A percentile compares a stretch with the other conserved stretches of the same genome.
Evolutionary conservation across 2,888 invertebrate species (phyloP).

Genomic region (Scaptomyza flava): DNA sequence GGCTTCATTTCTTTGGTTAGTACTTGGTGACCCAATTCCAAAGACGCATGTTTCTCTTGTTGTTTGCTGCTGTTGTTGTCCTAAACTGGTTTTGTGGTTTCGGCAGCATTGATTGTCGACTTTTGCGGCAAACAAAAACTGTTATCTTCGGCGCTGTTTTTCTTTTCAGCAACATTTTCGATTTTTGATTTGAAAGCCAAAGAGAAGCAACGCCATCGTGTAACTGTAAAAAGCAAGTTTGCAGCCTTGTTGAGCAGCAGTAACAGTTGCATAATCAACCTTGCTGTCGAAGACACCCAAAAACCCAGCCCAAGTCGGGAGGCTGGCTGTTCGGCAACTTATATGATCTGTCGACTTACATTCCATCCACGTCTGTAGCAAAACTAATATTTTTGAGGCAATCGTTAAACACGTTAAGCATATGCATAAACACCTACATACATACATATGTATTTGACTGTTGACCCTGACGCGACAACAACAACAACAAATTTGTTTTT

Average conservation of each 20-base stretch:
- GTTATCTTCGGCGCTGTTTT: constrained; percentile 69
- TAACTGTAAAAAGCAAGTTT: constrained; percentile 55
- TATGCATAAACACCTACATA: constrained; percentile 6
- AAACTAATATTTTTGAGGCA: constrained; percentile 11
- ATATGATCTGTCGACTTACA: constrained; percentile 52
- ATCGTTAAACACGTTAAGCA: constrained; percentile 14
- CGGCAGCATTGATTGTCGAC: constrained; percentile 63
- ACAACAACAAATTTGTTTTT: constrained; percentile 19
- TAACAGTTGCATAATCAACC: constrained; percentile 55
- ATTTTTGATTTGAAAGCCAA: constrained; percentile 75
- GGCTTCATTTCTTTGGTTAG: constrained; percentile 47
- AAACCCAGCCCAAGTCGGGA: constrained; percentile 11
- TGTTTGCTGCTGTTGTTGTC: constrained; percentile 48
- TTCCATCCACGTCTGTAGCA: constrained; percentile 57
- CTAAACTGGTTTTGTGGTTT: constrained; percentile 73
- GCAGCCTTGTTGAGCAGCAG: constrained; percentile 35
- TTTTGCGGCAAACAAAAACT: constrained; percentile 53
- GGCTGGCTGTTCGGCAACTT: constrained; percentile 16
- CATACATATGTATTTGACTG: constrained; percentile 7
- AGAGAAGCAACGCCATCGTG: constrained; percentile 57
- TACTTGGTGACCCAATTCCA: constrained; percentile 77
- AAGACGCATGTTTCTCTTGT: constrained; percentile 66
- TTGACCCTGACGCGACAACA: constrained; percentile 21
- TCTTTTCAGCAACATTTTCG: constrained; percentile 60
- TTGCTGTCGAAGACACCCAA: background rate